Evolutionary conservation across 1,140 invertebrate species (phyloP).

Genomic region (Diuraphis noxia): DNA sequence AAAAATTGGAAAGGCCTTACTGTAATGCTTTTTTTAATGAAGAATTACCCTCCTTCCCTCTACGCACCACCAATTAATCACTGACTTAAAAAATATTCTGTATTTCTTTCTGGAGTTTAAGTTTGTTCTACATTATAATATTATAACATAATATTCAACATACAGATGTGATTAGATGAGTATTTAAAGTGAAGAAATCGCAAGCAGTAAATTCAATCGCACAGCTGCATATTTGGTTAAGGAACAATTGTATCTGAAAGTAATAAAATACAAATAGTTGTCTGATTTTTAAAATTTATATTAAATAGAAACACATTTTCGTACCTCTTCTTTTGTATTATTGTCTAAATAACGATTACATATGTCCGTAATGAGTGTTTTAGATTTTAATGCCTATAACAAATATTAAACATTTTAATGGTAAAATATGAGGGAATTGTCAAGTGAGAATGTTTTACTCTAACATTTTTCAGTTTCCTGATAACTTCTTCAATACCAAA

Average conservation of each 20-base stretch:
- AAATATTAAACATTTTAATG: neutral
- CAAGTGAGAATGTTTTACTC: neutral
- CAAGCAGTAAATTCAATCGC: constrained; percentile 55
- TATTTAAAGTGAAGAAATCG: constrained; percentile 55
- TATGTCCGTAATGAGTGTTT: constrained; percentile 31
- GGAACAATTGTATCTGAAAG: constrained; percentile 54
- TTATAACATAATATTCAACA: constrained; percentile 7
- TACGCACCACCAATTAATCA: too few relatives aligned
- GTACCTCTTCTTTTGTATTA: constrained; percentile 27
- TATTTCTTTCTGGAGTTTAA: neutral
- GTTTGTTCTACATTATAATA: neutral
- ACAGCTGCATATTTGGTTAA: constrained; percentile 41
- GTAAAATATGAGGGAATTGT: neutral
- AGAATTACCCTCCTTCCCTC: too few relatives aligned
- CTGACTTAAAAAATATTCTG: too few relatives aligned
- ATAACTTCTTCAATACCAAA: neutral
- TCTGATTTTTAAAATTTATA: neutral
- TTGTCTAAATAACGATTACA: constrained; percentile 31
- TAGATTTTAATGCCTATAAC: constrained; percentile 40
- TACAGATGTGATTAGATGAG: constrained; percentile 53
- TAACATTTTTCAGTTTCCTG: neutral
- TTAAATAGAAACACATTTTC: neutral
- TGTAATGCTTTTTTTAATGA: too few relatives aligned
- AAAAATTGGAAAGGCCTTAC: too few relatives aligned
- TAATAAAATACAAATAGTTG: neutral